Conservation (phyloP, 2,113 vertebrate species). For the Columba livia region DNA sequence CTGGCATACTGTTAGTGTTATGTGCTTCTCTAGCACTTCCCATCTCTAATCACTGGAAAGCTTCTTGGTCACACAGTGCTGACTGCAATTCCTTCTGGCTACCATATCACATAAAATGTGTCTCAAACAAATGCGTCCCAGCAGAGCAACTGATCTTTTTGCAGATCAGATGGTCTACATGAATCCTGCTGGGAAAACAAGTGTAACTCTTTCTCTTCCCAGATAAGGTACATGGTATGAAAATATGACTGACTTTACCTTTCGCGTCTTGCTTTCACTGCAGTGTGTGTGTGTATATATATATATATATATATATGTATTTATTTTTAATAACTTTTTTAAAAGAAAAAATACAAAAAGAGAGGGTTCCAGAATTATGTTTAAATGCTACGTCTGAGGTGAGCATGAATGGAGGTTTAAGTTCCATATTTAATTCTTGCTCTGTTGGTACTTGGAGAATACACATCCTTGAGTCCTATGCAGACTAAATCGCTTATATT, state of each 20-base stretch:
- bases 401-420: neutral
- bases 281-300: accelerated
- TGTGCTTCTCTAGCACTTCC: neutral
- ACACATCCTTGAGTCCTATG: neutral
- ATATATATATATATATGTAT: accelerated
- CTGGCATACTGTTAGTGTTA: neutral
- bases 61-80: neutral
- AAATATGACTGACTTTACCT: neutral
- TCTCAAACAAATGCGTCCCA: neutral
- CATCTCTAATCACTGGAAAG: neutral
- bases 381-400: neutral
- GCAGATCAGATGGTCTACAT: neutral
- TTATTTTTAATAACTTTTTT: neutral
- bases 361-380: neutral
- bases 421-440: neutral
- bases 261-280: neutral
- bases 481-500: neutral
- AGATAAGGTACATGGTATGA: neutral
- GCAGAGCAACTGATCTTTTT: neutral
- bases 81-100: neutral
- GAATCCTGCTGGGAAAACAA: neutral
- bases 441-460: neutral
- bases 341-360: neutral
- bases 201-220: neutral
- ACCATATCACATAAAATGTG: neutral